phyloP scores from a whole-genome alignment of 2,113 vertebrate species.

The Hydrolagus affinis region DNA sequence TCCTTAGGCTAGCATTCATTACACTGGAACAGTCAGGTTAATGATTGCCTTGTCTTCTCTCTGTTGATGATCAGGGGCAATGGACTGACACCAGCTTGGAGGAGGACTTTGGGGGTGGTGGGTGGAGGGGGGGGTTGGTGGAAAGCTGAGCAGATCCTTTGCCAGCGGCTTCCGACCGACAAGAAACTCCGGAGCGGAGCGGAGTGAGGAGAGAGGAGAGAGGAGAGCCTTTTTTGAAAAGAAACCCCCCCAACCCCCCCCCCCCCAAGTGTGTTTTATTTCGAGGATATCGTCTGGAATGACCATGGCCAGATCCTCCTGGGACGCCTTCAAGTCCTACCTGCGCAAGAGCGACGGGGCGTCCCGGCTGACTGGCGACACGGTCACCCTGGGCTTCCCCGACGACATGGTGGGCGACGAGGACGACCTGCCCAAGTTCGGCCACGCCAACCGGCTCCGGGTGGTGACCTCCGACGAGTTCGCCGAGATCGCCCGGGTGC shows the following conservation, averaged over 20 bases:
- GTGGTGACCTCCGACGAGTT: conserved; percentile 77
- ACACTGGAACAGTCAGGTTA: background rate
- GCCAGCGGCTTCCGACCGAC: too few relatives aligned
- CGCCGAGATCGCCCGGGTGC: conserved; percentile 41
- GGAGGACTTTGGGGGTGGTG: too few relatives aligned
- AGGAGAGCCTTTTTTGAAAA: too few relatives aligned
- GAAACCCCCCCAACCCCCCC: too few relatives aligned
- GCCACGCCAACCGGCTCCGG: conserved; percentile 60
- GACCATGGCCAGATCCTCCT: conserved; percentile 37
- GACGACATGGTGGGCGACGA: conserved; percentile 68
- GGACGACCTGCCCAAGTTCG: conserved; percentile 57
- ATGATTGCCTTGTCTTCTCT: background rate
- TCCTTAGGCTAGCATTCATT: background rate
- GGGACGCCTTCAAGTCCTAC: conserved; percentile 63
- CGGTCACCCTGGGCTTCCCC: conserved; percentile 72
- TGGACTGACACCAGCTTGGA: background rate
- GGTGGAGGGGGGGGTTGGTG: background rate
- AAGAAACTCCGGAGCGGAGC: background rate
- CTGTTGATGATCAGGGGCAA: too few relatives aligned
- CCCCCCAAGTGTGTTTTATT: too few relatives aligned
- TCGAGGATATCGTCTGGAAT: too few relatives aligned
- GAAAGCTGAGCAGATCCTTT: too few relatives aligned
- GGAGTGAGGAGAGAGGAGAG: too few relatives aligned
- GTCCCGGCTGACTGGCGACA: conserved; percentile 67
- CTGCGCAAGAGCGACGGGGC: conserved; percentile 55